These are phyloP conservation scores for Pyrocephalus nanus DNA, from an alignment of 2,797 vertebrate species.

Conservation along the genomic window DNA sequence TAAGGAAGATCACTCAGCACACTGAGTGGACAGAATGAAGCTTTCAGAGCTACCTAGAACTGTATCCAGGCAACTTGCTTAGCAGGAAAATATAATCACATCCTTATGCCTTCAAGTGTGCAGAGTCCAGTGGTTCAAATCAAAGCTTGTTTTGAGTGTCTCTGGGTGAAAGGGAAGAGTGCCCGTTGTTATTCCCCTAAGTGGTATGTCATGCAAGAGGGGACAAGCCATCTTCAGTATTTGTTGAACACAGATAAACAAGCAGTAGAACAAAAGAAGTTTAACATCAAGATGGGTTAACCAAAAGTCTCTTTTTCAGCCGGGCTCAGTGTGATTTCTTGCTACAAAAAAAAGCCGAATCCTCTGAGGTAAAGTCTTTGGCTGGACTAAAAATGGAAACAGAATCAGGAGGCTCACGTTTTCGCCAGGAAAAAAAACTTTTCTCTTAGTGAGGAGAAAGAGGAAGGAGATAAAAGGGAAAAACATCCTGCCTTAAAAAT, in stretches of 20 bases:
- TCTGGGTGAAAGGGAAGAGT: not conserved
- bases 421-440: not conserved
- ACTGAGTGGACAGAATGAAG: not conserved
- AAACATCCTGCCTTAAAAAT: not conserved
- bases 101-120: not conserved
- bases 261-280: not conserved
- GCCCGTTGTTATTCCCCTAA: fast-evolving
- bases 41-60: not conserved
- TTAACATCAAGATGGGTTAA: not conserved
- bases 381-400: conserved; percentile 20
- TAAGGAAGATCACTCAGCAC: not conserved
- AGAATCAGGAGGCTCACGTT: not conserved
- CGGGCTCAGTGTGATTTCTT: not conserved
- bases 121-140: not conserved
- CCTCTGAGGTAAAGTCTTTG: not conserved
- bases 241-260: not conserved
- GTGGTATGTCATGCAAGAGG: not conserved
- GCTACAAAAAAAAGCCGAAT: not conserved
- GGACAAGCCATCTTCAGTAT: not conserved
- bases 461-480: not conserved
- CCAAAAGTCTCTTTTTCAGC: not conserved
- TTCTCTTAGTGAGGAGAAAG: not conserved
- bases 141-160: not conserved
- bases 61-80: not conserved
- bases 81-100: not conserved